A percentile compares a stretch with the other conserved stretches of the same genome.
phyloP scores from a whole-genome alignment of 2,888 invertebrate genomes.

The Carpatolechia fugitivella region DNA sequence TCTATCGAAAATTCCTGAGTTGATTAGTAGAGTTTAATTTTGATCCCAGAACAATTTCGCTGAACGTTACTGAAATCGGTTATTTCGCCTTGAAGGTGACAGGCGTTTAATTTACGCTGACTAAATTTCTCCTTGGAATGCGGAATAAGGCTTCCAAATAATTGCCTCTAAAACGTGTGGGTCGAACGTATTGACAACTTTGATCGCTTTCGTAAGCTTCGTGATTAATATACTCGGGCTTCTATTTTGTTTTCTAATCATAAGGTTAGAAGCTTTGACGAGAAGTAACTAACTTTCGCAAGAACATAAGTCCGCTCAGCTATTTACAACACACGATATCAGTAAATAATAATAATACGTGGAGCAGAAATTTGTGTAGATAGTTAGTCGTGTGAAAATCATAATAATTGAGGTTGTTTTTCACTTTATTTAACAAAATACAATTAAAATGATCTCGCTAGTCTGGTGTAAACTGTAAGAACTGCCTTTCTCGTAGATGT shows the following conservation, averaged over 20 bases:
- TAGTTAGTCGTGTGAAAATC: no score
- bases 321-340: no score
- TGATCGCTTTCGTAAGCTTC: constrained; percentile 36
- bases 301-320: no score
- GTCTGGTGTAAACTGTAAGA: constrained; percentile 11
- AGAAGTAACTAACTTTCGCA: not conserved
- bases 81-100: constrained; percentile 4
- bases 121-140: constrained; percentile 1
- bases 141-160: constrained; percentile 24
- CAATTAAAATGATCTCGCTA: not conserved
- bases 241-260: constrained; percentile 14
- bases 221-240: constrained; percentile 35
- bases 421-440: no score
- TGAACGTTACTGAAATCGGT: not conserved
- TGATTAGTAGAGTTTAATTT: not conserved
- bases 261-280: no score
- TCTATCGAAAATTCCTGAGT: not conserved
- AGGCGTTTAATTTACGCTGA: constrained; percentile 16
- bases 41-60: not conserved
- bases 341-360: no score
- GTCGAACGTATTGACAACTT: constrained; percentile 40
- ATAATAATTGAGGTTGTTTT: no score
- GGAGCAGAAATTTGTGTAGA: no score
- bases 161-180: constrained; percentile 33
- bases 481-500: constrained; percentile 29